These are phyloP conservation scores for Candidula unifasciata DNA, from an alignment of 2,888 invertebrate species.

Conservation along the genomic window DNA sequence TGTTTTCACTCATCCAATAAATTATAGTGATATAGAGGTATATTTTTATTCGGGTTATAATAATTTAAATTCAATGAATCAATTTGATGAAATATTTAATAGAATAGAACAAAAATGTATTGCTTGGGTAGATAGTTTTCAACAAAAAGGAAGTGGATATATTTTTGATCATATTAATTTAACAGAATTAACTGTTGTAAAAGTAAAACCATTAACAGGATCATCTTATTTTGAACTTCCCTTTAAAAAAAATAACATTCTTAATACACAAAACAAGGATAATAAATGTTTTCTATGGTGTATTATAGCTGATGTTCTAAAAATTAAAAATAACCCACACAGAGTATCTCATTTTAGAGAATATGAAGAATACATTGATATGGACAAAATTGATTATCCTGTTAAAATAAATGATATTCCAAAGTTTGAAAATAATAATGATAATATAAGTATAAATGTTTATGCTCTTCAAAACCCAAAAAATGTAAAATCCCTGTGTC, in stretches of 20 bases:
- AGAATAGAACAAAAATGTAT: neutral
- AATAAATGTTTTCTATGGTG: slow-evolving; percentile 17
- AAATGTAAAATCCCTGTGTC: neutral
- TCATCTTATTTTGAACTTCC: slow-evolving; percentile 17
- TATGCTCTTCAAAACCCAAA: neutral
- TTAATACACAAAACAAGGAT: slow-evolving; percentile 1
- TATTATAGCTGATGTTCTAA: neutral
- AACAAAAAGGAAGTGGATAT: neutral
- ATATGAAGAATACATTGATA: neutral
- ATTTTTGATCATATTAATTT: neutral
- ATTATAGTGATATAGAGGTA: neutral
- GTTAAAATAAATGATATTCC: neutral
- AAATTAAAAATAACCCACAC: neutral
- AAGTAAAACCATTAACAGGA: slow-evolving; percentile 1
- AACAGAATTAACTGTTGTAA: neutral
- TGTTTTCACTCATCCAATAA: slow-evolving; percentile 5
- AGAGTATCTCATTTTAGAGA: neutral
- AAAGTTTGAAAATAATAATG: neutral
- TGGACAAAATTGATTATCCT: neutral
- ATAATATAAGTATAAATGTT: neutral
- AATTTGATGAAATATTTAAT: slow-evolving; percentile 27
- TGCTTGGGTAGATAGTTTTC: slow-evolving; percentile 13
- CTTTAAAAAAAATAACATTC: neutral
- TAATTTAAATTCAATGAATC: slow-evolving; percentile 14
- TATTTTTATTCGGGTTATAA: slow-evolving; percentile 16